Evolutionary conservation across 2,113 vertebrate species (phyloP), one percentile per base, ranked within the genome.

Genomic region (Agapornis roseicollis): DNA sequence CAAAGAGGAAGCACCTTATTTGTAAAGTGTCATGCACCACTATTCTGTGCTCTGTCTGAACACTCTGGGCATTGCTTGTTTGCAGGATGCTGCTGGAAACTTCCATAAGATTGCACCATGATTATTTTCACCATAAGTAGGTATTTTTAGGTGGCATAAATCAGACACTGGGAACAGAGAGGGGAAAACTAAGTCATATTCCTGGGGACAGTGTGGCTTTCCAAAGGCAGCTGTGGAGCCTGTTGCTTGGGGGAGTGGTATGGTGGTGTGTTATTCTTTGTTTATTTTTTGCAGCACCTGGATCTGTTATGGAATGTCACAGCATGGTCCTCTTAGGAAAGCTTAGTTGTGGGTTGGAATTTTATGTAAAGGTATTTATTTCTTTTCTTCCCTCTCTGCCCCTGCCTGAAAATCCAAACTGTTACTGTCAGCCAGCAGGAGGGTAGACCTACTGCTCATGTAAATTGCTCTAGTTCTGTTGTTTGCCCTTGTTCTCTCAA

Each of bases 401-500:
- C 9, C 27, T 15, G 9, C 41, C 74, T n/a, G 49, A 83, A 92
- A 83, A 80, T 85, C 89, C 68, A 83, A 76, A 89, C 42, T 85
- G 56, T 52, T 66, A 50, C 80, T 74, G 23, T 28, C 70, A 89
- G 64, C 52, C 83, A 81, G 83, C 69, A 92, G 89, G 83, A 89
- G 65, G 65, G 76, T 85, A 94, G 65, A 86, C 60, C 71, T 88
- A 83, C 79, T 83, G 50, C 68, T 96, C 29, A 4, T 17, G 42
- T 80, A 77, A 95, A 95, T 92, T 93, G 82, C 72, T 85, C 79
- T 50, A 86, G 50, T 91, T 95, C 90, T 12, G 2, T 91, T 80
- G 53, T 88, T 94, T 94, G 85, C 72, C 93, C 94, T 97, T 92
- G 90, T 88, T 93, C 33, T 44, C 39, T 86, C 50, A 88, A 91